Evolutionary conservation across 2,797 vertebrate species (phyloP), one percentile per base, ranked within the genome.

Genomic region (Manis crassicaudata): DNA sequence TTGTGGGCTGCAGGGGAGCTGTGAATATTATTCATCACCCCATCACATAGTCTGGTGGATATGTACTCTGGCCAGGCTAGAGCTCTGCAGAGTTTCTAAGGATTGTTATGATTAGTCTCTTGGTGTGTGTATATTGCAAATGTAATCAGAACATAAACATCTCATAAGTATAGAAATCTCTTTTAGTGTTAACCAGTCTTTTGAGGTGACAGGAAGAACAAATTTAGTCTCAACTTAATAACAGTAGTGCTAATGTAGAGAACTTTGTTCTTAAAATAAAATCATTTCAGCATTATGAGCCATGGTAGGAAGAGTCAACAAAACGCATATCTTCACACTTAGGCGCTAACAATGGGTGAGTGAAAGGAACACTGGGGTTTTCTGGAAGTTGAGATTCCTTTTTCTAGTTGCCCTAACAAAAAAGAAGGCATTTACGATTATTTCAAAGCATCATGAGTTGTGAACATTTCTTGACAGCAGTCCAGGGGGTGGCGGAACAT

Each of bases 111-210:
- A 75, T 98, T 96, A 97, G 96, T 40, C 17, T 98, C 92, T 88
- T 76, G 92, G 50, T 91, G 91, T 97, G 90, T 95, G 84, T 83
- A 96, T 86, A 86, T 76, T 92, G 94, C 95, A 92, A 97, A 92
- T 95, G 97, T 96, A 97, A 97, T 90, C 96, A 96, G 93, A 97
- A 94, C 90, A 76, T 98, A 98, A 98, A 98, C 97, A 96, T 95
- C 98, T 95, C 86, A 3, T 88, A 97, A 97, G 97, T 94, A 65
- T n/a, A 62, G 77, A 52, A 96, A 88, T 90, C 88, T 96, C 86
- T 82, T 92, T 90, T 87, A 70, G 62, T 56, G 58, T 97, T 96
- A 97, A 94, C 90, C 29, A 90, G 96, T 89, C 68, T 29, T 70
- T 95, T 52, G 50, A 96, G 96, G 63, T 68, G 94, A 76, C 1